Percentiles rank a stretch among this genome's conserved stretches.
Evolutionary conservation across 2,888 invertebrate genomes (phyloP).

Genomic region (Harpalus rubripes): DNA sequence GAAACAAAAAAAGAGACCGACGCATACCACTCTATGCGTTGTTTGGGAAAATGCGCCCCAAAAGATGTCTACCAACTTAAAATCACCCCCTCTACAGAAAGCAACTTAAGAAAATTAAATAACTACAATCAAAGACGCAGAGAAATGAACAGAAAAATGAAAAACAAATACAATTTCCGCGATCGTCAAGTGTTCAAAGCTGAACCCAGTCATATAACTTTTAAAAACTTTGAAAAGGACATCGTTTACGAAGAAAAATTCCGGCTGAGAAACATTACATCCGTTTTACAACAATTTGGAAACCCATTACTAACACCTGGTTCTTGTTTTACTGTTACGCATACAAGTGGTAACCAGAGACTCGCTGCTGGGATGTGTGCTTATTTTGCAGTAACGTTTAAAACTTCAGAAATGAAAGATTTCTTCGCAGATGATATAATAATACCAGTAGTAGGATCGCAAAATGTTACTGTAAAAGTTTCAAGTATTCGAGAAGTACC

Average conservation of each 20-base stretch:
- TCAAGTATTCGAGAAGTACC: constrained; percentile 11
- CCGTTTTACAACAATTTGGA: background rate
- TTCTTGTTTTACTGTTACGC: constrained; percentile 18
- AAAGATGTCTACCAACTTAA: background rate
- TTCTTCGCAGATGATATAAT: background rate
- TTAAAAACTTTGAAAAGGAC: constrained; percentile 11
- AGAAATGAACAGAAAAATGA: background rate
- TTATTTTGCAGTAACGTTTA: background rate
- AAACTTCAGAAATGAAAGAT: background rate
- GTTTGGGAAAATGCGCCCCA: background rate
- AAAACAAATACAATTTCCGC: background rate
- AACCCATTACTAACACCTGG: background rate
- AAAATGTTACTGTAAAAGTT: background rate
- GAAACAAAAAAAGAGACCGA: background rate
- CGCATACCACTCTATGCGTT: background rate
- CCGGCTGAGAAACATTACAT: constrained; percentile 11
- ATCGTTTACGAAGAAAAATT: background rate
- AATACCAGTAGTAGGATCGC: background rate
- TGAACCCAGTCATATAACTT: background rate
- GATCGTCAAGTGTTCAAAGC: background rate
- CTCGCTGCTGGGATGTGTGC: constrained; percentile 27
- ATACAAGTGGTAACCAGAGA: background rate
- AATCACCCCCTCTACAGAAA: background rate
- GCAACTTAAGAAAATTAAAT: background rate
- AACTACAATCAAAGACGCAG: background rate